Percentiles rank a stretch among this genome's conserved stretches.
phyloP scores from a whole-genome alignment of 2,888 invertebrate species.

The Sipha maydis region DNA sequence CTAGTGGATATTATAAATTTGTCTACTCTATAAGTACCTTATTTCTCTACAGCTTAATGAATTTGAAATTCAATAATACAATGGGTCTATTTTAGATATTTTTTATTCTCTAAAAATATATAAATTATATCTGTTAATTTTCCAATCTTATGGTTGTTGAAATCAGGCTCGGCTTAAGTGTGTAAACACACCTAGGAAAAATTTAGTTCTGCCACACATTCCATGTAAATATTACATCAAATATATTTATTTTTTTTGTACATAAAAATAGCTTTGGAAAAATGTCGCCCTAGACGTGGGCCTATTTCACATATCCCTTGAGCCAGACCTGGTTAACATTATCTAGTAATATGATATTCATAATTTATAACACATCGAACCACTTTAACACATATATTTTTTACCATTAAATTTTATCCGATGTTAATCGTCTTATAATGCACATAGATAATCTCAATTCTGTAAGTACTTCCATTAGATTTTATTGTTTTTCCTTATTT shows the following conservation, averaged over 20 bases:
- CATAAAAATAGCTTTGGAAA: too few species aligned
- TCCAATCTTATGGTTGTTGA: constrained; percentile 31
- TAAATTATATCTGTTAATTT: neutral
- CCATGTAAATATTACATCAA: too few species aligned
- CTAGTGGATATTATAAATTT: too few species aligned
- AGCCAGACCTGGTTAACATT: too few species aligned
- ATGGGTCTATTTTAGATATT: neutral
- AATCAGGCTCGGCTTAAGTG: too few species aligned
- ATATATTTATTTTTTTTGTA: too few species aligned
- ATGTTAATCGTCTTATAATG: neutral
- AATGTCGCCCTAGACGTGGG: too few species aligned
- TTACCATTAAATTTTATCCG: constrained; percentile 11
- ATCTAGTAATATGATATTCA: neutral
- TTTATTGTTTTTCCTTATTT: neutral
- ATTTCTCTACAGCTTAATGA: neutral
- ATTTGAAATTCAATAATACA: neutral
- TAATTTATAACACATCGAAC: neutral
- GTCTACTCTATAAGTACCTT: neutral
- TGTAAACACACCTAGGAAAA: too few species aligned
- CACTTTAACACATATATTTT: neutral
- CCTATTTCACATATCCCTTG: too few species aligned
- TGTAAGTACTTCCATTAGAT: neutral
- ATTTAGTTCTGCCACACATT: too few species aligned
- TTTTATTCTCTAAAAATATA: neutral
- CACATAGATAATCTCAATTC: neutral